phyloP scores from a whole-genome alignment of 2,113 vertebrate genomes.

The Rana temporaria region DNA sequence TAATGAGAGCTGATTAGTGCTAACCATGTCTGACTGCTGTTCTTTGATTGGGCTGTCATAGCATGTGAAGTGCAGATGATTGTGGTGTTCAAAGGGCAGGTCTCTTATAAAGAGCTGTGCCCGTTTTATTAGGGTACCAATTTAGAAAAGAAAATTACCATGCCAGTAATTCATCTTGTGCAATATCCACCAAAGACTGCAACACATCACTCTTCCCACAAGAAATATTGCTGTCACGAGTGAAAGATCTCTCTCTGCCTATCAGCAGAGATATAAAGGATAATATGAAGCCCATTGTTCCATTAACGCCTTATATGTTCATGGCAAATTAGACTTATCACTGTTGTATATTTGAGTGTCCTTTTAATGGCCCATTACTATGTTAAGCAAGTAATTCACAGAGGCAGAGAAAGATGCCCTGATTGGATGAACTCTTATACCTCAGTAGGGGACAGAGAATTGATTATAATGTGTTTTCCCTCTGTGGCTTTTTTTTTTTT shows the following conservation, averaged over 20 bases:
- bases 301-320: constrained; percentile 46
- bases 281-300: constrained; percentile 42
- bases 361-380: constrained; percentile 38
- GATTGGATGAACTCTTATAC: constrained; percentile 14
- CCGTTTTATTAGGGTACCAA: constrained; percentile 21
- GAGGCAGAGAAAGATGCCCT: not conserved
- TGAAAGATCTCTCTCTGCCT: constrained; percentile 20
- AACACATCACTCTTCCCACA: constrained; percentile 3
- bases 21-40: no score
- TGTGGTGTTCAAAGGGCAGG: no score
- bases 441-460: not conserved
- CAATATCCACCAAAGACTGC: constrained; percentile 28
- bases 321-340: constrained; percentile 45
- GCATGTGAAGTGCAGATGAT: no score
- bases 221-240: constrained; percentile 19
- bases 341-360: constrained; percentile 47
- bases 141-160: not conserved
- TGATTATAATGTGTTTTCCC: not conserved
- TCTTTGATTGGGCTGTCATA: no score
- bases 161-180: constrained; percentile 6
- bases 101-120: no score
- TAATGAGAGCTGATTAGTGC: no score
- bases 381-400: constrained; percentile 27
- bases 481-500: no score
- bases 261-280: constrained; percentile 32